Base-by-base conservation (phyloP, 1,140 invertebrate genomes). In the Venturia canescens region DNA sequence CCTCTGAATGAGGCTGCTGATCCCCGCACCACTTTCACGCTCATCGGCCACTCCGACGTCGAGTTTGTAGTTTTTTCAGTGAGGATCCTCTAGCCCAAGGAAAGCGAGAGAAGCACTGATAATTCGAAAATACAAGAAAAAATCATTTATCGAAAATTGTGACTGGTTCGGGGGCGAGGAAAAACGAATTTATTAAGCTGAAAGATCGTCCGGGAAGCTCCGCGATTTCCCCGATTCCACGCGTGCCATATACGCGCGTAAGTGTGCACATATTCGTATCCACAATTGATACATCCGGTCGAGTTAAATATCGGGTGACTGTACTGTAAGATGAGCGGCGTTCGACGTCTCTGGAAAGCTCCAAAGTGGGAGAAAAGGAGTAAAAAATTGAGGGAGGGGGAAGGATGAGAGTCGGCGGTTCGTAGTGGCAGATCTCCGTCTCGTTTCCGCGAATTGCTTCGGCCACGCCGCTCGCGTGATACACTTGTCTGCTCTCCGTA, bases 381-480 rank as follows among this genome's bases (percentile, higher is more conserved):
- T n/a, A 57, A 53, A 27, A n/a, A 53, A 34, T 60, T 27, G 44
- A 66, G 18, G n/a, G 26, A 53, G 29, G 53, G 18, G 50, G 38
- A 27, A 18, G 29, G 18, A 57, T 5, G 69, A 76, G 27, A 26
- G 53, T 48, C 16, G 9, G 29, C 66, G 69, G 63, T 76, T 78
- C 77, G 44, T 23, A 76, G 76, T 66, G 71, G 60, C 57, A 70
- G 71, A 72, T 77, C 75, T 66, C 34, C 23, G 57, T 16, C 72
- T 53, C 50, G 57, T 66, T 77, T 77, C 75, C 75, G 75, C 75
- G 75, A 77, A 77, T 26, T 23, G 75, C 26, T 76, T 76, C 53
- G 72, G 75, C 44, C 31, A 48, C 31, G 75, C 31, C 38, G 53
- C 16, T 69, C 27, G 66, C 66, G 66, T 31, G 66, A 69, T 29